These are phyloP conservation scores for Germaria angustata DNA, from an alignment of 2,888 invertebrate genomes.

Conservation along the genomic window DNA sequence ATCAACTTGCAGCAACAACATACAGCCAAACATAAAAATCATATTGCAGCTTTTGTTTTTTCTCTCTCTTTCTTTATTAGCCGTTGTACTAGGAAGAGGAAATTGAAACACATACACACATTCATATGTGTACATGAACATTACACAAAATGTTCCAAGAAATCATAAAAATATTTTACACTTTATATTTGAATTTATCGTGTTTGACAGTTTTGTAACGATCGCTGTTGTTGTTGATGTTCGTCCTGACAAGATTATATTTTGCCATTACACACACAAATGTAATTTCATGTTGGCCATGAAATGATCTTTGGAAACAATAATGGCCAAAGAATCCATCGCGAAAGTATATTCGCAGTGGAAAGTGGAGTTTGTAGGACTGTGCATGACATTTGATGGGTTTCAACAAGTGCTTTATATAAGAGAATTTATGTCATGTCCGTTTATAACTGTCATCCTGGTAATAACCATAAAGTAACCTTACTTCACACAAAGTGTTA, in stretches of 20 bases:
- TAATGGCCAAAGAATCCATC: neutral
- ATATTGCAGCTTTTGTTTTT: slow-evolving; percentile 18
- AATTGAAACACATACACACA: slow-evolving; percentile 20
- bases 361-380: neutral
- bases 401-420: slow-evolving; percentile 56
- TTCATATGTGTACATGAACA: neutral
- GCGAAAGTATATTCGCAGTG: neutral
- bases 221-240: slow-evolving; percentile 14
- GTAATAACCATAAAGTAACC: slow-evolving; percentile 14
- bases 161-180: slow-evolving; percentile 68
- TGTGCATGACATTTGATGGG: slow-evolving; percentile 1
- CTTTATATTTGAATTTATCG: slow-evolving; percentile 44
- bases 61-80: neutral
- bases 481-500: neutral
- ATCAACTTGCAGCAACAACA: neutral
- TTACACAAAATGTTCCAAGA: slow-evolving; percentile 46
- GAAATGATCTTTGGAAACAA: neutral
- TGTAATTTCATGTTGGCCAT: neutral
- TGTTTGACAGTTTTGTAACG: slow-evolving; percentile 60
- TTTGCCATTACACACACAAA: neutral
- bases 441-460: neutral
- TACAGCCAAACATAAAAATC: slow-evolving; percentile 2
- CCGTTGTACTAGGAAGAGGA: slow-evolving; percentile 39
- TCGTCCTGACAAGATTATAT: slow-evolving; percentile 2
- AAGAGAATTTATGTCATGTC: neutral